Evolutionary conservation across 2,888 invertebrate genomes (phyloP).

Genomic region (Sceliomorpha sp.): DNA sequence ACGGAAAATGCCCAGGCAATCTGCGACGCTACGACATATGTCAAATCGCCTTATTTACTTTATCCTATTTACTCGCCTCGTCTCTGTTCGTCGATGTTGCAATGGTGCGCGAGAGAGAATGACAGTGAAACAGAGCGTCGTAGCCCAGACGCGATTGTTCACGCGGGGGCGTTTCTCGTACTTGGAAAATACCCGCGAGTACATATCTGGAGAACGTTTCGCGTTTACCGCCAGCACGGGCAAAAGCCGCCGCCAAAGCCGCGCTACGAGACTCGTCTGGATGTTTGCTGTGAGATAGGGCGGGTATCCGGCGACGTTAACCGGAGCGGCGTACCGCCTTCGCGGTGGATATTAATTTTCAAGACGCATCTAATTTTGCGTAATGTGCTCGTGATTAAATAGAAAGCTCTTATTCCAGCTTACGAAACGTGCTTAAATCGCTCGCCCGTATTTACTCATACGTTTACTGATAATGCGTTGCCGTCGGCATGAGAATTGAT

Average conservation of each 20-base stretch:
- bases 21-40: constrained; percentile 11
- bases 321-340: constrained; percentile 45
- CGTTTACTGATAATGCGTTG: constrained; percentile 26
- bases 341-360: constrained; percentile 72
- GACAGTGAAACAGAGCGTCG: constrained; percentile 2
- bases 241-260: constrained; percentile 23
- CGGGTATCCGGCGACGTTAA: constrained; percentile 65
- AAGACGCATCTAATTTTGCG: constrained; percentile 71
- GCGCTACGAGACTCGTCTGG: constrained; percentile 39
- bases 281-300: constrained; percentile 66
- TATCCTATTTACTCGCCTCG: constrained; percentile 38
- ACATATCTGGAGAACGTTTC: not conserved
- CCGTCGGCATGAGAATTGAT: too few relatives aligned
- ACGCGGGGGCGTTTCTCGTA: constrained; percentile 23
- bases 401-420: constrained; percentile 52
- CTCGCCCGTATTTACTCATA: constrained; percentile 32
- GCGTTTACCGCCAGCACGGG: constrained; percentile 6
- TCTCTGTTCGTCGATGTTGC: constrained; percentile 31
- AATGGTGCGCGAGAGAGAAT: constrained; percentile 4
- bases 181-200: constrained; percentile 12
- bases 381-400: constrained; percentile 73
- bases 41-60: constrained; percentile 41
- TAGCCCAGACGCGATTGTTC: too few relatives aligned
- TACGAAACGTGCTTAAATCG: constrained; percentile 35
- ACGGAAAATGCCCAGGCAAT: constrained; percentile 21